Conservation (phyloP, 2,797 vertebrate species). For the Catostomus latipinnis region DNA sequence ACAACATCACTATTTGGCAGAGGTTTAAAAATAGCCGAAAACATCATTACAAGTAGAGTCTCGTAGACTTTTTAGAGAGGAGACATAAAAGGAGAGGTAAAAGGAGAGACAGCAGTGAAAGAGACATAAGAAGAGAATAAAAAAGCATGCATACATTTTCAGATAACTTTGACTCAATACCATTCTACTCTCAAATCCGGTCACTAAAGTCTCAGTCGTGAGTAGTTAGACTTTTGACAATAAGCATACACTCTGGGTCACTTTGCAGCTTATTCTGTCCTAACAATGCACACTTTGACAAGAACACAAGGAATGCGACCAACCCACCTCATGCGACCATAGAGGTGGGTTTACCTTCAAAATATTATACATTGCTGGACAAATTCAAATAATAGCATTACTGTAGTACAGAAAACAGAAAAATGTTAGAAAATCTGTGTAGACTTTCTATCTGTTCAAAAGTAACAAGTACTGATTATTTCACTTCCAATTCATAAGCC, state of each 20-base stretch:
- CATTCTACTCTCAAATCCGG: not conserved
- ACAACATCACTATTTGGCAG: slow-evolving; percentile 51
- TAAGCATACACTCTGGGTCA: not conserved
- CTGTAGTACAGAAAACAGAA: too few relatives aligned
- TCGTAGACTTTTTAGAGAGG: slow-evolving; percentile 16
- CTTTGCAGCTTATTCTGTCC: slow-evolving; percentile 17
- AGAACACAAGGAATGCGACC: too few relatives aligned
- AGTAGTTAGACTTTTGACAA: not conserved
- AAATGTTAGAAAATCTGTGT: too few relatives aligned
- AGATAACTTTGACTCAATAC: slow-evolving; percentile 17
- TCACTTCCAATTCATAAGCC: not conserved
- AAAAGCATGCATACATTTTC: slow-evolving; percentile 18
- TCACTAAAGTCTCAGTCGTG: slow-evolving; percentile 25
- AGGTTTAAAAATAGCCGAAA: slow-evolving; percentile 16
- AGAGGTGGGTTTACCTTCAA: too few relatives aligned
- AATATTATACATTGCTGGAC: too few relatives aligned
- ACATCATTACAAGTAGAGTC: slow-evolving; percentile 55
- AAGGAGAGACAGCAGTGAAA: not conserved
- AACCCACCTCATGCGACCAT: too few relatives aligned
- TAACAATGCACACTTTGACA: too few relatives aligned
- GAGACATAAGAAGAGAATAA: slow-evolving; percentile 5
- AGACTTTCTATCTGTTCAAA: too few relatives aligned
- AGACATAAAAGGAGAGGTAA: slow-evolving; percentile 16
- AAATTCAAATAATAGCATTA: too few relatives aligned
- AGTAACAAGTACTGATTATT: not conserved